Conservation (phyloP, 1,140 invertebrate species). For the Drosophila mojavensis region DNA sequence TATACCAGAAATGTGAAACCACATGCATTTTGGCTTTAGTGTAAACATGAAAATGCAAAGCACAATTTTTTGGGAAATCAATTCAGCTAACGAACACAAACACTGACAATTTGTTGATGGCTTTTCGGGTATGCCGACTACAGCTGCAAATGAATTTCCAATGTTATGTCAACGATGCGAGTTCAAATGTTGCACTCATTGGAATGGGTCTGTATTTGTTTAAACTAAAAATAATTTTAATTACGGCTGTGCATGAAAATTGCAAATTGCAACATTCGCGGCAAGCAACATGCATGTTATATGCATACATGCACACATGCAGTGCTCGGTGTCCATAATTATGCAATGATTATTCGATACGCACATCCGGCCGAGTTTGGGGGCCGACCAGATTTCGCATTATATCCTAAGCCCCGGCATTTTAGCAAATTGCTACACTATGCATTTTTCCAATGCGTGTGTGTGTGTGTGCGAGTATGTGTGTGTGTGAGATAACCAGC, state of each 20-base stretch:
- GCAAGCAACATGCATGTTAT: conserved; percentile 22
- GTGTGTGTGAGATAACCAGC: conserved; percentile 23
- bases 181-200: background rate
- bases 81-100: conserved; percentile 68
- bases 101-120: conserved; percentile 74
- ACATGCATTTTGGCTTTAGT: conserved; percentile 50
- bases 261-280: conserved; percentile 43
- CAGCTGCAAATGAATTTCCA: conserved; percentile 71
- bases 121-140: conserved; percentile 42
- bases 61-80: conserved; percentile 45
- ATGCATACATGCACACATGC: conserved; percentile 24
- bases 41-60: conserved; percentile 58
- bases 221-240: conserved; percentile 58
- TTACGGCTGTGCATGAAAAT: conserved; percentile 64
- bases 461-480: conserved; percentile 16
- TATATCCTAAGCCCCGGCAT: conserved; percentile 61
- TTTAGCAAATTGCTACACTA: conserved; percentile 60
- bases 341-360: conserved; percentile 53
- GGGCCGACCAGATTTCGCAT: conserved; percentile 35
- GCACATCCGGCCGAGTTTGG: conserved; percentile 22
- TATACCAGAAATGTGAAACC: conserved; percentile 30
- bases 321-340: conserved; percentile 62
- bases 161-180: conserved; percentile 52
- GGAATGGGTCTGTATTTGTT: background rate
- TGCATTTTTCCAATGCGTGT: conserved; percentile 8